Conservation (phyloP, 2,797 vertebrate genomes). For the Phoxinus dragarum region DNA sequence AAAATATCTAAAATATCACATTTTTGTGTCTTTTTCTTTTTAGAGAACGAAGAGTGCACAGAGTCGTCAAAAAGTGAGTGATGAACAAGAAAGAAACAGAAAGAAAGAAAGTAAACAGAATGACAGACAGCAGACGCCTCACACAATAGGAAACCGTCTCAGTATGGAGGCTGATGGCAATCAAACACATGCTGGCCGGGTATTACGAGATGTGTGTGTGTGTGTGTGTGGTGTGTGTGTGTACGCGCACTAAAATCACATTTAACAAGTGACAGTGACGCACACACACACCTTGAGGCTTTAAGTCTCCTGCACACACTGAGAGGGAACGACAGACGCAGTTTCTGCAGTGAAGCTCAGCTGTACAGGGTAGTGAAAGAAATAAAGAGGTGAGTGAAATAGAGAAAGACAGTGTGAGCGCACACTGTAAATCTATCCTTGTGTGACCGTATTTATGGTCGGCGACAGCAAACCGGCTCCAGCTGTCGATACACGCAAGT, state of each 20-base stretch:
- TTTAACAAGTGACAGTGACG: constrained; percentile 68
- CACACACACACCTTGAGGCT: constrained; percentile 48
- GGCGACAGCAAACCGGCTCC: constrained; percentile 38
- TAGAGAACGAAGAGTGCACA: not conserved
- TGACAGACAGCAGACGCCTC: constrained; percentile 59
- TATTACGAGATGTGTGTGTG: constrained; percentile 55
- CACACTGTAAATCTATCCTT: constrained; percentile 42
- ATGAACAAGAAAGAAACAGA: constrained; percentile 28
- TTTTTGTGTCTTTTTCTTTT: not conserved
- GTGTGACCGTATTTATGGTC: constrained; percentile 43
- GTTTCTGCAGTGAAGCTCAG: constrained; percentile 46
- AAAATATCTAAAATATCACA: not conserved
- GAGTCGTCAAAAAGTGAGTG: constrained; percentile 12
- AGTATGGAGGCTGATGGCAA: constrained; percentile 65
- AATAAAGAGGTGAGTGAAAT: constrained; percentile 39
- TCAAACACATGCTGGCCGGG: constrained; percentile 77
- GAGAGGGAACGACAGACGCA: constrained; percentile 23
- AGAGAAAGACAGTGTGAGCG: constrained; percentile 4
- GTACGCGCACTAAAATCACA: constrained; percentile 61
- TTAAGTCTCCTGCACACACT: constrained; percentile 46
- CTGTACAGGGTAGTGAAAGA: constrained; percentile 40
- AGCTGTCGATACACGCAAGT: constrained; percentile 46
- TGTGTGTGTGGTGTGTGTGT: constrained; percentile 32
- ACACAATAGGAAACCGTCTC: constrained; percentile 55
- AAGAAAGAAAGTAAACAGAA: constrained; percentile 44